Evolutionary conservation across 2,797 vertebrate species (phyloP), one percentile per base, ranked within the genome.

Genomic region (Sebastes melanostomus): DNA sequence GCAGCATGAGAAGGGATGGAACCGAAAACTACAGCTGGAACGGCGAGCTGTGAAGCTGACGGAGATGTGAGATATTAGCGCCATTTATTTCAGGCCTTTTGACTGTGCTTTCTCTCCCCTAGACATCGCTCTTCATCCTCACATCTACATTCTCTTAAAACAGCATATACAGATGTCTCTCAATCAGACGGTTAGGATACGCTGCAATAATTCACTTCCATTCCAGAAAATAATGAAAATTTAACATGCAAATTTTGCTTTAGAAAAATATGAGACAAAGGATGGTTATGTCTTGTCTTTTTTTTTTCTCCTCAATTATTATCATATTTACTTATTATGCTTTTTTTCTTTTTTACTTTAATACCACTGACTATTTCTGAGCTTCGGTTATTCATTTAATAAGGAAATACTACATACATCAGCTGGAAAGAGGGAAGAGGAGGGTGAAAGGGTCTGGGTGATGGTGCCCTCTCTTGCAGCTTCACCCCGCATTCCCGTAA

Each of bases 181-280:
- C 67, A 60, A 34, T 84, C 82, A 85, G 73, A 75, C 56, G 30
- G 42, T 72, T 61, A 59, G 9, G 66, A 81, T 8, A 72, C 5
- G 34, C 22, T 75, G 77, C 66, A 77, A 85, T 65, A 69, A 78
- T 81, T 77, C 50, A 83, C 50, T 77, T 86, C 71, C 85, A 85
- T 84, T 83, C 67, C 84, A 70, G 75, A 86, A 90, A 89, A 86
- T n/a, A 88, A 89, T 71, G 38, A 73, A 78, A 89, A 90, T 80
- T 88, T 66, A 77, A 88, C 94, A 94, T 93, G 95, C 95, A 93
- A 83, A 81, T 84, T 86, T 86, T 75, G 63, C 66, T 86, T 91
- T 92, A 94, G 83, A 94, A 95, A 95, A 95, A 94, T 91, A 95
- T 85, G 87, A 92, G 87, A 88, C 81, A 91, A 91, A 89, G 61